phyloP scores from a whole-genome alignment of 2,888 invertebrate genomes.

The Euproctis similis region DNA sequence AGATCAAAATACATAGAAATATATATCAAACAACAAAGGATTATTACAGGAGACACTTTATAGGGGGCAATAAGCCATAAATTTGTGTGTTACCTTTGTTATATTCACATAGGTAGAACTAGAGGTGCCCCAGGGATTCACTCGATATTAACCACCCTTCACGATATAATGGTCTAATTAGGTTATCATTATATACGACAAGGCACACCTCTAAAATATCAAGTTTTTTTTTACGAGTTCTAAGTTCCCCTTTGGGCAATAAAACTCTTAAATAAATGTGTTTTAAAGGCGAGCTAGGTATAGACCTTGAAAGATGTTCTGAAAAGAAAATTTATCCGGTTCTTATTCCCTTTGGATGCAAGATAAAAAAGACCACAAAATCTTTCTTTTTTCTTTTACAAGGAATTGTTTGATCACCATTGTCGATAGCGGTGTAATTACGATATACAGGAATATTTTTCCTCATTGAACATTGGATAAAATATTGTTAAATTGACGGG shows the following conservation, averaged over 20 bases:
- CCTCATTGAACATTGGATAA: too few species aligned
- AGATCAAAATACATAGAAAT: constrained; percentile 26
- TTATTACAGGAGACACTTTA: constrained; percentile 20
- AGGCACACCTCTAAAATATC: constrained; percentile 7
- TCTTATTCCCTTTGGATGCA: too few species aligned
- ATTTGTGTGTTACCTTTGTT: constrained; percentile 21
- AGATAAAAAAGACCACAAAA: too few species aligned
- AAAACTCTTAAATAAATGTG: constrained; percentile 6
- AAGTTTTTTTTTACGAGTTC: constrained; percentile 11
- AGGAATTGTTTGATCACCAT: too few species aligned
- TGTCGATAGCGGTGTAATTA: too few species aligned
- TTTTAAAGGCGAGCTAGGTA: constrained; percentile 2
- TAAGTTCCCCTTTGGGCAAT: constrained; percentile 1
- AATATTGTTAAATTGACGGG: too few species aligned
- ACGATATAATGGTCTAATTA: constrained; percentile 20
- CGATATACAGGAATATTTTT: too few species aligned
- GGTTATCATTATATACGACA: constrained; percentile 12
- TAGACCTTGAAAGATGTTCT: too few species aligned
- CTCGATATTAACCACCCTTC: constrained; percentile 6
- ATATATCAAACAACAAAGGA: constrained; percentile 15
- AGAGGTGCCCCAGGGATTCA: constrained; percentile 5
- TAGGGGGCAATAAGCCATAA: constrained; percentile 22
- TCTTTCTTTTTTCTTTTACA: too few species aligned
- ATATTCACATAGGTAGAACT: constrained; percentile 12
- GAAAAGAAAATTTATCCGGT: too few species aligned